phyloP scores from a whole-genome alignment of 2,113 vertebrate species.

The Siniperca chuatsi region DNA sequence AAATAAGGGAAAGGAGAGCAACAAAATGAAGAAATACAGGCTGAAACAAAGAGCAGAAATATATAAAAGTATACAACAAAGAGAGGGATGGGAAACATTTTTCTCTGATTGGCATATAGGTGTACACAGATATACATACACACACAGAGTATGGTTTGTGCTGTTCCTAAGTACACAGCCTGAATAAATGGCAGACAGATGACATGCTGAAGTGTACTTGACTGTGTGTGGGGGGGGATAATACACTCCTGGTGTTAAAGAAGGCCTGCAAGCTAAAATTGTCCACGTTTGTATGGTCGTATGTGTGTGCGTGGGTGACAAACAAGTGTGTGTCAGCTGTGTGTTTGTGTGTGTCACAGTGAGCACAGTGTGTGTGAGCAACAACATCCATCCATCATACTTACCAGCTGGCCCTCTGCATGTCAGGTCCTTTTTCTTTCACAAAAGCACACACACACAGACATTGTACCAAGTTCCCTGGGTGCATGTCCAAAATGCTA shows the following conservation, averaged over 20 bases:
- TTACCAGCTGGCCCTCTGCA: slow-evolving; percentile 40
- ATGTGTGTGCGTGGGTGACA: background rate
- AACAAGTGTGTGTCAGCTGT: slow-evolving; percentile 12
- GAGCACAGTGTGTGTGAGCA: slow-evolving; percentile 30
- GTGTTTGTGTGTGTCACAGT: slow-evolving; percentile 19
- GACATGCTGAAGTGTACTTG: background rate
- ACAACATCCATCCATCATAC: slow-evolving; percentile 66
- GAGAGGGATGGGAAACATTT: background rate
- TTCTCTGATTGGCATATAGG: background rate
- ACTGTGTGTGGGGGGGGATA: background rate
- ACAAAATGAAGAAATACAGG: background rate
- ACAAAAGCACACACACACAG: slow-evolving; percentile 23
- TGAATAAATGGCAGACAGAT: slow-evolving; percentile 38
- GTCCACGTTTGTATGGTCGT: background rate
- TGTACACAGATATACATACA: background rate
- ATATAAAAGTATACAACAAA: background rate
- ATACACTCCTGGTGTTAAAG: slow-evolving; percentile 7
- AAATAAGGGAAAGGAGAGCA: background rate
- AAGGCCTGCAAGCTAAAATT: slow-evolving; percentile 11
- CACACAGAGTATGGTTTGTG: background rate
- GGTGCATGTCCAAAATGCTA: slow-evolving; percentile 2
- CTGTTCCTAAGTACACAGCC: background rate
- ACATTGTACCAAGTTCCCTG: background rate
- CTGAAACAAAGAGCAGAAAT: background rate
- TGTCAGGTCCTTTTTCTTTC: slow-evolving; percentile 44